Evolutionary conservation across 2,113 vertebrate genomes (phyloP).

Genomic region (Brachyistius frenatus): DNA sequence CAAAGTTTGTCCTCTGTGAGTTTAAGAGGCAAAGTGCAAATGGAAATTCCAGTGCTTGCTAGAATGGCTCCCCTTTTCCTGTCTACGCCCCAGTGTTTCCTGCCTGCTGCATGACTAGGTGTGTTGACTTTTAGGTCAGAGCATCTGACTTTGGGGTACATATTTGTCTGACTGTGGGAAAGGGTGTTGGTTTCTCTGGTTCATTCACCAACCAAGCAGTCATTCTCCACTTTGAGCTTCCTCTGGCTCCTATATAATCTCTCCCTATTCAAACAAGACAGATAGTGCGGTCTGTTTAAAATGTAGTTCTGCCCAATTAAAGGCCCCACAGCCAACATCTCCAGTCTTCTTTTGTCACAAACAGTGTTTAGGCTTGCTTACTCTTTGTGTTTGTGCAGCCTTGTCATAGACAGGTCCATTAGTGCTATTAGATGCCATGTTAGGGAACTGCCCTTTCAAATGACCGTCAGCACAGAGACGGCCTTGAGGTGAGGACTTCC

Average conservation of each 20-base stretch:
- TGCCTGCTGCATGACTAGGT: slow-evolving; percentile 76
- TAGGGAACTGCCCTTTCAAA: slow-evolving; percentile 40
- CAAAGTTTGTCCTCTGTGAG: slow-evolving; percentile 62
- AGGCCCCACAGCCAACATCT: slow-evolving; percentile 40
- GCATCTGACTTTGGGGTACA: slow-evolving; percentile 60
- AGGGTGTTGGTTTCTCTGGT: slow-evolving; percentile 60
- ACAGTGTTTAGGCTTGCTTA: slow-evolving; percentile 26
- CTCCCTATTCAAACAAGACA: slow-evolving; percentile 18
- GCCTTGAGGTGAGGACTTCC: slow-evolving; percentile 42
- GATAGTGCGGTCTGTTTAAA: slow-evolving; percentile 30
- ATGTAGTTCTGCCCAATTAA: slow-evolving; percentile 53
- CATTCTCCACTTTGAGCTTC: slow-evolving; percentile 49
- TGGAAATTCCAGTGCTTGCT: slow-evolving; percentile 80
- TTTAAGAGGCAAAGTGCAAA: slow-evolving; percentile 69
- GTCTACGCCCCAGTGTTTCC: slow-evolving; percentile 83
- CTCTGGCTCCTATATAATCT: slow-evolving; percentile 54
- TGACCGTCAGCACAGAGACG: slow-evolving; percentile 44
- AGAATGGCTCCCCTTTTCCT: slow-evolving; percentile 81
- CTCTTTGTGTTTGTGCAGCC: slow-evolving; percentile 47
- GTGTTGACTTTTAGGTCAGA: slow-evolving; percentile 76
- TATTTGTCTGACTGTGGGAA: slow-evolving; percentile 67
- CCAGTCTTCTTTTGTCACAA: slow-evolving; percentile 49
- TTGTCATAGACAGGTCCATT: slow-evolving; percentile 65
- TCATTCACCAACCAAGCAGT: slow-evolving; percentile 27
- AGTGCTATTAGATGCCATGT: slow-evolving; percentile 48